These are phyloP conservation scores for Champsocephalus esox DNA, from an alignment of 2,797 vertebrate genomes.

Conservation along the genomic window DNA sequence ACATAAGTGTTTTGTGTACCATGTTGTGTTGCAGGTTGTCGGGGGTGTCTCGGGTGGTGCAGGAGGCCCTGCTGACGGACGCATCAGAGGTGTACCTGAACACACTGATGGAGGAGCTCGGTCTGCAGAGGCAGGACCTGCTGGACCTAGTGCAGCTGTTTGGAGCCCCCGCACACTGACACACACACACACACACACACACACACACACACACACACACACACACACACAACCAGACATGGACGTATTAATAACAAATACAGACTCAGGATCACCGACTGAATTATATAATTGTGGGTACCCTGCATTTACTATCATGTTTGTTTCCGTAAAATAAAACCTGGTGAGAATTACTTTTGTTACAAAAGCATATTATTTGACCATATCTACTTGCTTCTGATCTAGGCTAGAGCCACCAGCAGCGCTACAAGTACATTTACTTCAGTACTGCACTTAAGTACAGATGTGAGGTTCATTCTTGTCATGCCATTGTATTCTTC, in stretches of 20 bases:
- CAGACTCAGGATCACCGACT: not conserved
- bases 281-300: not conserved
- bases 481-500: not conserved
- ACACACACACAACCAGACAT: not conserved
- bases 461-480: not conserved
- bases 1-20: not conserved
- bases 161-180: conserved; percentile 54
- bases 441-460: not conserved
- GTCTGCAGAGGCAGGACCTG: conserved; percentile 76
- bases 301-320: conserved; percentile 5
- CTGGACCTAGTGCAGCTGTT: conserved; percentile 71
- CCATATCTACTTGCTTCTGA: not conserved
- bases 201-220: not conserved
- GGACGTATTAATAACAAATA: not conserved
- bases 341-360: not conserved
- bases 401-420: not conserved
- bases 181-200: conserved; percentile 15
- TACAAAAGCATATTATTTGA: not conserved
- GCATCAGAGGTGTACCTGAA: conserved; percentile 74
- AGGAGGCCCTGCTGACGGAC: conserved; percentile 63
- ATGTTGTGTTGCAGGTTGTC: conserved; percentile 76
- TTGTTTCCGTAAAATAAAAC: conserved; percentile 39
- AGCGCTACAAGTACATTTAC: not conserved
- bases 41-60: conserved; percentile 74
- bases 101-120: conserved; percentile 75